A percentile compares a stretch with the other conserved stretches of the same genome.
phyloP scores from a whole-genome alignment of 2,113 vertebrate genomes.

The Mobula birostris region DNA sequence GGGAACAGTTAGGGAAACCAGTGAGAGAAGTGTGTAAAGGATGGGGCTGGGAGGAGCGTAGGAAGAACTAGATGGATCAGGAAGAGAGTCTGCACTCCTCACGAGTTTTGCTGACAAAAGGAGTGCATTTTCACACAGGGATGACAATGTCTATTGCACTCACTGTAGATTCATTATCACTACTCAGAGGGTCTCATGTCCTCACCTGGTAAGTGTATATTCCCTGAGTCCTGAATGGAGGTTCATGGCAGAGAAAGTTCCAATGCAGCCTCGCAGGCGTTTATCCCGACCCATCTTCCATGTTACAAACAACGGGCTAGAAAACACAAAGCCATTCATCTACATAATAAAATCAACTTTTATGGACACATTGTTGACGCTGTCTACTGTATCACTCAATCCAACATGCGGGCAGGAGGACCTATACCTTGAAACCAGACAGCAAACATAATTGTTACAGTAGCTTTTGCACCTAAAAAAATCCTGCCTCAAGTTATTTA shows the following conservation, averaged over 20 bases:
- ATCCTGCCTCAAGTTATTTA: neutral
- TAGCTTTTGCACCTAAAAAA: neutral
- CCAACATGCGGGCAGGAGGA: neutral
- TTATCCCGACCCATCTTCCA: conserved; percentile 78
- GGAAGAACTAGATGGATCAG: too few species aligned
- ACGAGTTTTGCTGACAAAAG: neutral
- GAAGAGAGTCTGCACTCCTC: neutral
- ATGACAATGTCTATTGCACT: neutral
- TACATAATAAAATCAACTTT: conserved; percentile 35
- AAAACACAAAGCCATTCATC: conserved; percentile 52
- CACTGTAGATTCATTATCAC: neutral
- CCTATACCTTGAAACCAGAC: neutral
- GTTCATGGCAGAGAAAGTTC: conserved; percentile 78
- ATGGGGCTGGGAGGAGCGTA: too few species aligned
- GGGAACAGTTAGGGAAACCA: too few species aligned
- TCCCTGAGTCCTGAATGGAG: conserved; percentile 82
- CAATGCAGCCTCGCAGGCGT: conserved; percentile 73
- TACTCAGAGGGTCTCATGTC: neutral
- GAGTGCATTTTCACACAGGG: neutral
- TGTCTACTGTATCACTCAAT: neutral
- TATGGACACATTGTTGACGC: neutral
- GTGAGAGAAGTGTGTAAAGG: too few species aligned
- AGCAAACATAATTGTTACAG: neutral
- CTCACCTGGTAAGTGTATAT: conserved; percentile 76
- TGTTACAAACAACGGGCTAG: conserved; percentile 74